Evolutionary conservation across 2,113 vertebrate genomes (phyloP).

Genomic region (Apistogramma diplotaenia): DNA sequence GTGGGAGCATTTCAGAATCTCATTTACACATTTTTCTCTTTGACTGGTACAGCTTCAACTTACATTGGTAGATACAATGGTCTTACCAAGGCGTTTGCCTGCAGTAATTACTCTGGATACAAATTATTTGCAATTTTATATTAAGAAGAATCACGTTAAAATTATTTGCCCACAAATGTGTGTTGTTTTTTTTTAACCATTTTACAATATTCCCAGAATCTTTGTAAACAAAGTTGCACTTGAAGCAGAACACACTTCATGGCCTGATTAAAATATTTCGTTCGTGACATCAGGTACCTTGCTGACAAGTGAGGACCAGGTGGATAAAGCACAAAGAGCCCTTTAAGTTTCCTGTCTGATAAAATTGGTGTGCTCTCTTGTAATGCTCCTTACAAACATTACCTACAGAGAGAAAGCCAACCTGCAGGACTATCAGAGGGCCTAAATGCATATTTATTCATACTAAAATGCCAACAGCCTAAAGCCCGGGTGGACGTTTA

Average conservation of each 20-base stretch:
- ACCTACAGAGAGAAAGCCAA: background rate
- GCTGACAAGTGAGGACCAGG: slow-evolving; percentile 67
- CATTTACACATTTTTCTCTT: no score
- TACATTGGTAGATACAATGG: no score
- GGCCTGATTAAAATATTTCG: background rate
- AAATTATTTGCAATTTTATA: no score
- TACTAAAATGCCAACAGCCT: background rate
- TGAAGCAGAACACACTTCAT: background rate
- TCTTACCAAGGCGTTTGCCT: no score
- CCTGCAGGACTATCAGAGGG: background rate
- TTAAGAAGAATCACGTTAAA: background rate
- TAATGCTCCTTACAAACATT: slow-evolving; percentile 60
- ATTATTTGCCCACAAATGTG: background rate
- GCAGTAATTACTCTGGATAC: no score
- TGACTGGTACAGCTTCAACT: no score
- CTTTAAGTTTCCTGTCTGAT: slow-evolving; percentile 66
- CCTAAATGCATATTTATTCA: background rate
- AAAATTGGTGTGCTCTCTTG: slow-evolving; percentile 60
- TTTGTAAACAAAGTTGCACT: background rate
- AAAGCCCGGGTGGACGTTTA: background rate
- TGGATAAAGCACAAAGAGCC: slow-evolving; percentile 63
- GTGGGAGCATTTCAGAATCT: no score
- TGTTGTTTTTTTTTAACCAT: no score
- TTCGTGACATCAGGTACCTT: slow-evolving; percentile 53
- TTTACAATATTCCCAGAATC: background rate